These are phyloP conservation scores for Spea hammondii DNA, from an alignment of 2,797 vertebrate species.

Conservation along the genomic window DNA sequence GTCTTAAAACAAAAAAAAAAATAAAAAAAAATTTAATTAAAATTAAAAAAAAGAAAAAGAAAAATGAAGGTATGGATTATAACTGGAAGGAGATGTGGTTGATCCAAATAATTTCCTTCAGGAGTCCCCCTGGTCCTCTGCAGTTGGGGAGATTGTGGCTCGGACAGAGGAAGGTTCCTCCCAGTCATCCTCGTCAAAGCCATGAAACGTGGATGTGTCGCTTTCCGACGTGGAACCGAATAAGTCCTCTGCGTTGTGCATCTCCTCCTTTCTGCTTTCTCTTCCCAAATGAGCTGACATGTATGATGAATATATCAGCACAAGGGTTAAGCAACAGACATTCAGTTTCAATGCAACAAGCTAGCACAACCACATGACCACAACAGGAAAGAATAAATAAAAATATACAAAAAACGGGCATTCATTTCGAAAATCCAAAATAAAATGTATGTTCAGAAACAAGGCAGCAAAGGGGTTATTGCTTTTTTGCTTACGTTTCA, in stretches of 20 bases:
- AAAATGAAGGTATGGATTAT: constrained; percentile 53
- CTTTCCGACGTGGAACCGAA: constrained; percentile 97
- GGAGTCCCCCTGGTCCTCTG: constrained; percentile 81
- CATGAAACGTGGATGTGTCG: constrained; percentile 97
- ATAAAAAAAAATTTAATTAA: constrained; percentile 50
- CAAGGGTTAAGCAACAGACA: constrained; percentile 81
- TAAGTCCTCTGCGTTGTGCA: constrained; percentile 90
- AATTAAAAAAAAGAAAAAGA: constrained; percentile 47
- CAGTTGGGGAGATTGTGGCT: constrained; percentile 80
- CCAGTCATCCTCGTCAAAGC: constrained; percentile 95
- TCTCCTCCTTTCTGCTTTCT: constrained; percentile 85
- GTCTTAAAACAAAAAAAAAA: constrained; percentile 30
- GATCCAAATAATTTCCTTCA: constrained; percentile 66
- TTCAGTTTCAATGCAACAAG: constrained; percentile 62
- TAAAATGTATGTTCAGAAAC: constrained; percentile 56
- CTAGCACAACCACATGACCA: constrained; percentile 47
- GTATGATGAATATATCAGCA: constrained; percentile 84
- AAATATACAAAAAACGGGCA: constrained; percentile 47
- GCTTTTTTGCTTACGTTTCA: not conserved
- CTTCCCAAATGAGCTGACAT: constrained; percentile 85
- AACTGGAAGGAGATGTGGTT: constrained; percentile 62
- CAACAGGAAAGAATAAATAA: constrained; percentile 21
- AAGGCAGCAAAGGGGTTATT: constrained; percentile 65
- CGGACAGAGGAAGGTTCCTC: constrained; percentile 83
- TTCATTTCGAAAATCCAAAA: constrained; percentile 47